phyloP scores from a whole-genome alignment of 1,140 invertebrate genomes.

The Melipona quadrifasciata region DNA sequence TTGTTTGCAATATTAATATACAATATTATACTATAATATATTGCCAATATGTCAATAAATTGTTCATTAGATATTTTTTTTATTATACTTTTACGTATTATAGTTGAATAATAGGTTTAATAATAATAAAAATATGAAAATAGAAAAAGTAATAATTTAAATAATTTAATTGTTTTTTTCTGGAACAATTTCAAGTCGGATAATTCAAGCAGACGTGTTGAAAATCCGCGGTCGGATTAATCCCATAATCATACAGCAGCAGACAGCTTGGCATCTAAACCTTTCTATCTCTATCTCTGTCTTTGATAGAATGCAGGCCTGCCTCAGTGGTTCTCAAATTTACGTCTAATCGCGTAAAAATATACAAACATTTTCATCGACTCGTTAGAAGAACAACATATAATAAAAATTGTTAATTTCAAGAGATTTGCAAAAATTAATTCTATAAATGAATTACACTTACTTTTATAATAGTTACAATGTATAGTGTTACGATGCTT shows the following conservation, averaged over 20 bases:
- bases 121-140: background rate
- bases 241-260: slow-evolving; percentile 62
- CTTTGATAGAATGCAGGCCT: slow-evolving; percentile 8
- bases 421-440: background rate
- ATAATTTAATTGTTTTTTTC: background rate
- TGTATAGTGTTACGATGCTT: background rate
- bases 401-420: background rate
- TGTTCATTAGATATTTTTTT: background rate
- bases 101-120: background rate
- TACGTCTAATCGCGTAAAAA: background rate
- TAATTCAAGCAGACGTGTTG: background rate
- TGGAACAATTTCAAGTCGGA: background rate
- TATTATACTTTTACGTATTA: background rate
- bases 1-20: too few relatives aligned
- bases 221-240: slow-evolving; percentile 24
- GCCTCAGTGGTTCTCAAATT: slow-evolving; percentile 30
- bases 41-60: background rate
- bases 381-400: background rate
- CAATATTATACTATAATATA: too few relatives aligned
- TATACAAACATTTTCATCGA: background rate
- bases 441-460: background rate
- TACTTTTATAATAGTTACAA: background rate
- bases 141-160: background rate
- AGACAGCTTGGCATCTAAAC: slow-evolving; percentile 80
- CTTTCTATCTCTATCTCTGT: slow-evolving; percentile 68